These are phyloP conservation scores for Thecocarcelia acutangulata DNA, from an alignment of 2,888 invertebrate genomes.

Conservation along the genomic window DNA sequence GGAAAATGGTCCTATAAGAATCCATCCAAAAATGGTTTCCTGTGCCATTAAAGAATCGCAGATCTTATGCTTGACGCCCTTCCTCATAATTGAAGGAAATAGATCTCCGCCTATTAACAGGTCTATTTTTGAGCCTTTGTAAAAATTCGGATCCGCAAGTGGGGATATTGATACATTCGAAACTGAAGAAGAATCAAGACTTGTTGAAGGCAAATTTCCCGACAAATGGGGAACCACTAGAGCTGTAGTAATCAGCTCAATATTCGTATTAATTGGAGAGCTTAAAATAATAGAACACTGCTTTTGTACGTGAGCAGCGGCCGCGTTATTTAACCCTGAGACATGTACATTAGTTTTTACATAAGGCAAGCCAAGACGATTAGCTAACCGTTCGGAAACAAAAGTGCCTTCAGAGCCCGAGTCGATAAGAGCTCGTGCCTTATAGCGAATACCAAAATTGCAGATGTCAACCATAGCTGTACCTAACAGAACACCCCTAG, in stretches of 20 bases:
- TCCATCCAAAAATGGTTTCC: too few relatives aligned
- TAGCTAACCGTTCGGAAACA: slow-evolving; percentile 25
- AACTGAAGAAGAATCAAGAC: background rate
- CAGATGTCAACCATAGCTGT: slow-evolving; percentile 32
- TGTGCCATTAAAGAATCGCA: too few relatives aligned
- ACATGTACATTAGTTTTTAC: too few relatives aligned
- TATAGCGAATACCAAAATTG: background rate
- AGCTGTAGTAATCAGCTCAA: background rate
- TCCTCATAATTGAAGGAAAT: too few relatives aligned
- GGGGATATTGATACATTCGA: background rate
- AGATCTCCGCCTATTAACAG: slow-evolving; percentile 11
- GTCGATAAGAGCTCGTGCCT: slow-evolving; percentile 32
- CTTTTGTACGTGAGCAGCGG: slow-evolving; percentile 4
- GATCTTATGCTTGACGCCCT: too few relatives aligned
- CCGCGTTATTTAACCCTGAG: too few relatives aligned
- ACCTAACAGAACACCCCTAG: slow-evolving; percentile 28
- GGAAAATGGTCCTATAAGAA: slow-evolving; percentile 52
- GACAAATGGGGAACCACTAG: slow-evolving; percentile 30
- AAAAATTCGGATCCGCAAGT: slow-evolving; percentile 11
- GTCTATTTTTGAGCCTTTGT: slow-evolving; percentile 23
- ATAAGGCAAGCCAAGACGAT: slow-evolving; percentile 1
- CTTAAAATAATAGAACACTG: slow-evolving; percentile 10
- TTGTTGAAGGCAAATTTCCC: slow-evolving; percentile 2
- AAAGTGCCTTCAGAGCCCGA: slow-evolving; percentile 50
- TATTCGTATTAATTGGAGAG: too few relatives aligned